These are phyloP conservation scores for Metellina segmentata DNA, from an alignment of 2,888 invertebrate species.

Conservation along the genomic window DNA sequence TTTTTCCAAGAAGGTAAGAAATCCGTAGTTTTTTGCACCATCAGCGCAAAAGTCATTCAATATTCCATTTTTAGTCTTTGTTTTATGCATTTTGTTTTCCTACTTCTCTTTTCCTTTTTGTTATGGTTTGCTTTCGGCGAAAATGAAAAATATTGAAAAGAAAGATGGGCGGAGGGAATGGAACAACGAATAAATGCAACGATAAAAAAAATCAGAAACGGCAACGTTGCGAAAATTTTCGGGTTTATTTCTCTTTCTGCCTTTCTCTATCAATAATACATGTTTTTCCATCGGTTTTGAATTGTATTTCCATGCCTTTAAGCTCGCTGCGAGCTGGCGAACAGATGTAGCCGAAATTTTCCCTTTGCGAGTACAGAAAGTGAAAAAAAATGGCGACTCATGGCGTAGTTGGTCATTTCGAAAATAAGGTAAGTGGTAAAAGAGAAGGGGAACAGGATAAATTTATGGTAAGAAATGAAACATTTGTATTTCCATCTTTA, in stretches of 20 bases:
- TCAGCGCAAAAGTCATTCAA: constrained; percentile 71
- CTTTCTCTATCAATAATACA: constrained; percentile 72
- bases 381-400: constrained; percentile 27
- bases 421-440: constrained; percentile 54
- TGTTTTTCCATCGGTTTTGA: constrained; percentile 59
- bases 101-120: constrained; percentile 15
- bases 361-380: constrained; percentile 2
- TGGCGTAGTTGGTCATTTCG: constrained; percentile 57
- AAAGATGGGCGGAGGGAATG: constrained; percentile 1
- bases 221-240: constrained; percentile 55
- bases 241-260: constrained; percentile 18
- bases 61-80: constrained; percentile 74
- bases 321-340: constrained; percentile 20
- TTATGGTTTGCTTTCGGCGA: constrained; percentile 49
- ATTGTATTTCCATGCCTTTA: constrained; percentile 66
- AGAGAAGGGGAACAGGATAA: constrained; percentile 38
- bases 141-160: constrained; percentile 49
- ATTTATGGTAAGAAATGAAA: constrained; percentile 64
- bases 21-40: constrained; percentile 47
- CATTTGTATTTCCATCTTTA: constrained; percentile 60
- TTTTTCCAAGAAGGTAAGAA: constrained; percentile 14
- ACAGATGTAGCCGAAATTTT: constrained; percentile 60
- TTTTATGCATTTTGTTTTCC: constrained; percentile 63
- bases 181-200: constrained; percentile 9
- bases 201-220: constrained; percentile 56